A percentile compares a stretch with the other conserved stretches of the same genome.
Conservation (phyloP, 2,888 invertebrate species). For the Orchestes rusci region DNA sequence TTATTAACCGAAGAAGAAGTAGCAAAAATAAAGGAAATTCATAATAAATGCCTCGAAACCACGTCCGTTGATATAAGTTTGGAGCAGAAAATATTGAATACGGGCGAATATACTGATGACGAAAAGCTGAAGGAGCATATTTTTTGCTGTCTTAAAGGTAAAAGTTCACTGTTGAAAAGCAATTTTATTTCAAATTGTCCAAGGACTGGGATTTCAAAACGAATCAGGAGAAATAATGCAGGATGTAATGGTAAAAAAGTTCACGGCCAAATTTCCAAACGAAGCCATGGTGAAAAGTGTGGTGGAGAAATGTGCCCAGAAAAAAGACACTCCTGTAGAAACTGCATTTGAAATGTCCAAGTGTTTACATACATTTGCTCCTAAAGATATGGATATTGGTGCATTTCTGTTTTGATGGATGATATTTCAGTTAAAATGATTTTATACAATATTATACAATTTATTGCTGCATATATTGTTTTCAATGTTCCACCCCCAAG, state of each 20-base stretch:
- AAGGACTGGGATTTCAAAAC: slow-evolving; percentile 26
- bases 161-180: no score
- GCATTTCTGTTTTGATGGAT: slow-evolving; percentile 1
- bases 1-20: slow-evolving; percentile 29
- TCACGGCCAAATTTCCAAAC: slow-evolving; percentile 14
- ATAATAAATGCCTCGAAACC: slow-evolving; percentile 25
- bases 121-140: slow-evolving; percentile 26
- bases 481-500: no score
- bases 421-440: slow-evolving; percentile 8
- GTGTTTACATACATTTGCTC: slow-evolving; percentile 25
- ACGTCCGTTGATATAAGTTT: slow-evolving; percentile 22
- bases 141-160: slow-evolving; percentile 27
- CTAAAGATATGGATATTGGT: slow-evolving; percentile 10
- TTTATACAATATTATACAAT: no score
- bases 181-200: no score
- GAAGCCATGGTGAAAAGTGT: slow-evolving; percentile 24
- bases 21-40: slow-evolving; percentile 26
- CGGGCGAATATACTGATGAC: slow-evolving; percentile 27
- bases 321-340: slow-evolving; percentile 25
- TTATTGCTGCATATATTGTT: no score
- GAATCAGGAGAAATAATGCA: slow-evolving; percentile 27
- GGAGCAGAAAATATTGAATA: slow-evolving; percentile 25
- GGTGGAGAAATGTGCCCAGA: slow-evolving; percentile 27
- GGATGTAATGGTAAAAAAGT: slow-evolving; percentile 23
- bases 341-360: slow-evolving; percentile 30